Conservation (phyloP, 2,797 vertebrate genomes). For the Gallinago stenura region DNA sequence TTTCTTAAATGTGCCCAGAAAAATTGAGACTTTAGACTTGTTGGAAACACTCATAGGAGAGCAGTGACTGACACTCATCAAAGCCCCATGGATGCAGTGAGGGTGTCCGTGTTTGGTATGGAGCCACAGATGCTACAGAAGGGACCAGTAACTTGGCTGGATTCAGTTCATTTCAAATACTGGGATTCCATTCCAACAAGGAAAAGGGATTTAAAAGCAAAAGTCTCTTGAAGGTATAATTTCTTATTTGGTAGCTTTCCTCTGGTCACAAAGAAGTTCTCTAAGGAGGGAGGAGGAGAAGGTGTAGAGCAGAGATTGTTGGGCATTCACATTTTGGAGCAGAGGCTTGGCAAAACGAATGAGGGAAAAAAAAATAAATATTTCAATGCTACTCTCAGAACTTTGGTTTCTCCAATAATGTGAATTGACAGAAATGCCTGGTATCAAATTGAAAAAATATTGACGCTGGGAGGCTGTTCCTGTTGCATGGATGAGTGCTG, state of each 20-base stretch:
- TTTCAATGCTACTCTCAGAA: neutral
- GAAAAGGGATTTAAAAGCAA: neutral
- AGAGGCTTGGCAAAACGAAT: neutral
- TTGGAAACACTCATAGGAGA: neutral
- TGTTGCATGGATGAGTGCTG: neutral
- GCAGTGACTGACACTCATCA: neutral
- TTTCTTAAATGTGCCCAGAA: neutral
- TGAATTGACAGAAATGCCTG: neutral
- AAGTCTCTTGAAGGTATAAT: neutral
- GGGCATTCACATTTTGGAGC: neutral
- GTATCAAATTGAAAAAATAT: neutral
- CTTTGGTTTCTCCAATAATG: neutral
- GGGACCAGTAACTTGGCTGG: neutral
- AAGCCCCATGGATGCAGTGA: neutral
- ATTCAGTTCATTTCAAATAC: neutral
- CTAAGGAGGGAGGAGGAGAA: neutral
- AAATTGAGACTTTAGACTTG: neutral
- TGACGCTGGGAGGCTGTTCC: neutral
- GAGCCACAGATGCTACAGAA: neutral
- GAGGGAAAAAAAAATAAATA: neutral
- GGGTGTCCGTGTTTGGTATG: neutral
- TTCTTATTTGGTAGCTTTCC: neutral
- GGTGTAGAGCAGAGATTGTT: neutral
- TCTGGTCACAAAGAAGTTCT: neutral
- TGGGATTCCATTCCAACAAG: neutral